phyloP scores from a whole-genome alignment of 2,888 invertebrate species.

The Coenonympha glycerion region DNA sequence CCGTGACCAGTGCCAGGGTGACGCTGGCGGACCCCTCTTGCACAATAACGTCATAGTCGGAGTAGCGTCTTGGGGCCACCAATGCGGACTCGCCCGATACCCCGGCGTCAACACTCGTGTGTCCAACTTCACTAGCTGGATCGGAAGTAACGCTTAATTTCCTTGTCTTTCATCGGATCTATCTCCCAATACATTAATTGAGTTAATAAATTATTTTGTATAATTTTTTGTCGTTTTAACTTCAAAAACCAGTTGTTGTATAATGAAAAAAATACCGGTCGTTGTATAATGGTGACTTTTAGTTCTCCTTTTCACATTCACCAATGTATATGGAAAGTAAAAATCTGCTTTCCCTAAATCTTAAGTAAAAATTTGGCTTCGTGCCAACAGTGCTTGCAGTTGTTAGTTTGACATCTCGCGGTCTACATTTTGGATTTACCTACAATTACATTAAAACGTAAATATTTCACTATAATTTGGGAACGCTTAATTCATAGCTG shows the following conservation, averaged over 20 bases:
- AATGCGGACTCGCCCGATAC: conserved; percentile 35
- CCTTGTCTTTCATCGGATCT: background rate
- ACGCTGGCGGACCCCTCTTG: conserved; percentile 47
- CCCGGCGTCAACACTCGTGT: conserved; percentile 45
- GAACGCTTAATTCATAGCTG: too few species aligned
- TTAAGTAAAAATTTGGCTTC: conserved; percentile 20
- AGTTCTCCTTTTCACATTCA: background rate
- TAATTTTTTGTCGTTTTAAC: background rate
- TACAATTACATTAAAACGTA: too few species aligned
- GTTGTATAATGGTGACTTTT: background rate
- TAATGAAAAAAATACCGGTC: too few species aligned
- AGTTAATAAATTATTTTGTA: background rate
- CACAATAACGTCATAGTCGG: conserved; percentile 42
- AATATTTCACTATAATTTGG: too few species aligned
- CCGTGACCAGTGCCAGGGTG: conserved; percentile 45
- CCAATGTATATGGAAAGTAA: background rate
- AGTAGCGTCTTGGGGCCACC: conserved; percentile 39
- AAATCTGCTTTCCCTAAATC: background rate
- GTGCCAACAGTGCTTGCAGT: conserved; percentile 23
- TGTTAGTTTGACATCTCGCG: conserved; percentile 19
- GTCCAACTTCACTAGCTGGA: conserved; percentile 39
- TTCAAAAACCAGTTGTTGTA: too few species aligned
- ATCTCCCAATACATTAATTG: background rate
- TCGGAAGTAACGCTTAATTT: conserved; percentile 36
- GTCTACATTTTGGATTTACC: conserved; percentile 12